Evolutionary conservation across 2,113 vertebrate genomes (phyloP).

Genomic region (Donacobius atricapilla): DNA sequence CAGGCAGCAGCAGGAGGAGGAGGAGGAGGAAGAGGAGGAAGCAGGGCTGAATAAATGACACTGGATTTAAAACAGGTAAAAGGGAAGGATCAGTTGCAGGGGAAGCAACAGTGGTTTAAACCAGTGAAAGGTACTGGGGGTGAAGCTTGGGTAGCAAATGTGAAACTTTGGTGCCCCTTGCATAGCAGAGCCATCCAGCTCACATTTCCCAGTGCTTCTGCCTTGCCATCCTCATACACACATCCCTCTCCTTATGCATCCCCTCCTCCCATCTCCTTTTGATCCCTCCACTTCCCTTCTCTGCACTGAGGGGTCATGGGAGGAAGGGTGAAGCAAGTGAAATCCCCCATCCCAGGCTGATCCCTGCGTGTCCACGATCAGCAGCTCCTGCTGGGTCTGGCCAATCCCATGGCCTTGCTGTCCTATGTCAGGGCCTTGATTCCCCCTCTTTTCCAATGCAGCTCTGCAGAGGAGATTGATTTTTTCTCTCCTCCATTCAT

Average conservation of each 20-base stretch:
- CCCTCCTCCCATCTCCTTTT: background rate
- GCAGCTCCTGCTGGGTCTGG: background rate
- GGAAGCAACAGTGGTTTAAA: background rate
- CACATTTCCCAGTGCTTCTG: background rate
- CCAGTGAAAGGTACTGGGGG: background rate
- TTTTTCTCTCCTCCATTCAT: background rate
- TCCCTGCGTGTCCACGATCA: rapidly evolving
- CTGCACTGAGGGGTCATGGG: background rate
- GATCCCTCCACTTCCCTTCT: background rate
- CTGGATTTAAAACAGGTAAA: background rate
- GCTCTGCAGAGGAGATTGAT: background rate
- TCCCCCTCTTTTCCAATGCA: background rate
- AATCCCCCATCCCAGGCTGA: background rate
- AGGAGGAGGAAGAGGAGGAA: too few relatives aligned
- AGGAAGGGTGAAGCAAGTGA: background rate
- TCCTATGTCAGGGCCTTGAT: background rate
- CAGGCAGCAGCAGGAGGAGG: background rate
- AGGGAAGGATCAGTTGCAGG: background rate
- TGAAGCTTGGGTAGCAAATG: background rate
- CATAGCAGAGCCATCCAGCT: background rate
- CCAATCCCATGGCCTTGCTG: background rate
- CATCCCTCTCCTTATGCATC: background rate
- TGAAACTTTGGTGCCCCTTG: background rate
- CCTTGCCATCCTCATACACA: background rate
- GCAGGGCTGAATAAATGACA: background rate